Base-by-base conservation (phyloP, 2,888 invertebrate species). In the Drosophila fungiperda region DNA sequence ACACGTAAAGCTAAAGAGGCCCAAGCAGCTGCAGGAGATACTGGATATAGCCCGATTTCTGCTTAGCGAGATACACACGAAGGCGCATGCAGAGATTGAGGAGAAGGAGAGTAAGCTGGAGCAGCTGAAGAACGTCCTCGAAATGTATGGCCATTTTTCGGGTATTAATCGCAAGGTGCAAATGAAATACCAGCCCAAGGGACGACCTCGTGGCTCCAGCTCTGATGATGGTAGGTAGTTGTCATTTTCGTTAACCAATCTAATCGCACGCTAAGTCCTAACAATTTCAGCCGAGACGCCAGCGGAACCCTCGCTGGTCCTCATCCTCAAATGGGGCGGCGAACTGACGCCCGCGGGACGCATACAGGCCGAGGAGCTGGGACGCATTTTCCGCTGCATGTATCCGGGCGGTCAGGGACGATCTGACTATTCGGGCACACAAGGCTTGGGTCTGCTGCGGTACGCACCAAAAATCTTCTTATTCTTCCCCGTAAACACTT, bases 91-190 rank as follows among this genome's bases (percentile, higher is more conserved):
- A 0, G 98, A 98, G 94, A 96, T 99, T 40, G 99, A 99, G 92
- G 99, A 99, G 93, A 99, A 99, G 92, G 98, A 98, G 91, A 97
- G 97, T 54, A 99, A 99, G 94, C 94, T 99, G 80, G 99, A 99
- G 91, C 99, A 99, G 93, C 94, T 99, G 29, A 99, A 99, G 93
- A 97, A 98, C 89, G 99, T 99, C 49, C 94, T 99, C n/a, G 99
- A 99, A 95, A 99, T 99, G 99, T 99, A 99, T 93, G 99, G 99
- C 0, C 98, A 99, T 94, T 99, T 99, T 94, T 99, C 99, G 54
- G 99, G 99, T 50, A 99, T 99, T 90, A 99, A 99, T 94, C 96
- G 99, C 78, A 99, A 99, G 94, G 99, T 99, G 73, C 99, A 99
- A 94, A 96, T 99, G 96, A 99, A 99, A 94, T 99, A 99, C 94